These are phyloP conservation scores for Koerneria pararmatus DNA, from an alignment of 2,888 invertebrate species.

Conservation along the genomic window DNA sequence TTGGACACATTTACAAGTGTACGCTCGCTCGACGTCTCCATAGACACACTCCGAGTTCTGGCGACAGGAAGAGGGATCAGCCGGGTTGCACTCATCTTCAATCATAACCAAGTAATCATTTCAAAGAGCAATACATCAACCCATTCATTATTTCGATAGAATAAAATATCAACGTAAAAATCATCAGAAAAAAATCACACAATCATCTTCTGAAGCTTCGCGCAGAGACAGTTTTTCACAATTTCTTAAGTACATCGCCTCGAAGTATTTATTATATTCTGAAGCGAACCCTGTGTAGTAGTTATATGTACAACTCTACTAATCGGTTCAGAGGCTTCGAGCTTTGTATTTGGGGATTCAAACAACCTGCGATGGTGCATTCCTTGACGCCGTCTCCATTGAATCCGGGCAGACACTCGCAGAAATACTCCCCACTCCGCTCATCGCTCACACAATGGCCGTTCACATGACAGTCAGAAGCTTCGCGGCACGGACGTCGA, in stretches of 20 bases:
- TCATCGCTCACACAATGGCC: slow-evolving; percentile 60
- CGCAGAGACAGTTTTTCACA: no score
- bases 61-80: slow-evolving; percentile 43
- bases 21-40: slow-evolving; percentile 55
- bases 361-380: slow-evolving; percentile 41
- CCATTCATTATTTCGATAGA: neutral
- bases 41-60: slow-evolving; percentile 60
- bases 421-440: slow-evolving; percentile 59
- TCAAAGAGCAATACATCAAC: slow-evolving; percentile 2
- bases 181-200: neutral
- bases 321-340: neutral
- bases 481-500: slow-evolving; percentile 55
- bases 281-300: no score
- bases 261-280: no score
- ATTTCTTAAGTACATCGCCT: no score
- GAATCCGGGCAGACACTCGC: slow-evolving; percentile 62
- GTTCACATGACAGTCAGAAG: slow-evolving; percentile 61
- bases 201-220: neutral
- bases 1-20: slow-evolving; percentile 67
- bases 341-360: no score
- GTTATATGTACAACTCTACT: neutral
- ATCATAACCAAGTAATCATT: no score
- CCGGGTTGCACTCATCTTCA: slow-evolving; percentile 53
- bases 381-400: slow-evolving; percentile 61
- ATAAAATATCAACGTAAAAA: slow-evolving; percentile 1